Evolutionary conservation across 2,888 invertebrate species (phyloP).

Genomic region (Tribolium freemani): DNA sequence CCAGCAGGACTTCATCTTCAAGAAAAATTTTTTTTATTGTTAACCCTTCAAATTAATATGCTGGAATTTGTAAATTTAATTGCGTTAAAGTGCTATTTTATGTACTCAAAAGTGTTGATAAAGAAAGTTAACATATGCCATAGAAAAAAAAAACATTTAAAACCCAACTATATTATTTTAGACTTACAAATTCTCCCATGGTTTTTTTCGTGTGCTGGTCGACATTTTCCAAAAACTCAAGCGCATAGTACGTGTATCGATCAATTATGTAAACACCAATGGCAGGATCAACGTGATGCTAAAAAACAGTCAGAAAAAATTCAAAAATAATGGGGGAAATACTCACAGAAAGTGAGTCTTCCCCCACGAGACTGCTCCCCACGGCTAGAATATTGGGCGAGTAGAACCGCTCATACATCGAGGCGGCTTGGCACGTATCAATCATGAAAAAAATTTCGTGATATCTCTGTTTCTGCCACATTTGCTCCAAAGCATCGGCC

Average conservation of each 20-base stretch:
- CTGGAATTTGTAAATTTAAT: too few relatives aligned
- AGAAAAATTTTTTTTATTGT: too few relatives aligned
- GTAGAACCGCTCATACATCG: conserved; percentile 97
- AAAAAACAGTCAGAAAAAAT: conserved; percentile 61
- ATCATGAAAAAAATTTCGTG: conserved; percentile 99
- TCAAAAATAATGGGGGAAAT: neutral
- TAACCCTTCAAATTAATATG: too few relatives aligned
- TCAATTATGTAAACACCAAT: conserved; percentile 99
- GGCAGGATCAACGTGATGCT: conserved; percentile 98
- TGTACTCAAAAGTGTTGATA: too few relatives aligned
- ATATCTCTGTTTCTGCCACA: conserved; percentile 98
- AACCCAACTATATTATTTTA: too few relatives aligned
- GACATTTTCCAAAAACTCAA: conserved; percentile 96
- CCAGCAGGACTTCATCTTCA: too few relatives aligned
- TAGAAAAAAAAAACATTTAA: conserved; percentile 7
- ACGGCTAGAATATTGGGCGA: conserved; percentile 98
- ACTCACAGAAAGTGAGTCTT: conserved; percentile 93
- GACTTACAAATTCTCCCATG: conserved; percentile 94
- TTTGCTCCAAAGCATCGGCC: conserved; percentile 98
- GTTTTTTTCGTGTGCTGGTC: conserved; percentile 88
- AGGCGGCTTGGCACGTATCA: conserved; percentile 99
- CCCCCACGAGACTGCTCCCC: conserved; percentile 97
- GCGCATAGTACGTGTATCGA: conserved; percentile 96
- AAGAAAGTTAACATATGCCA: too few relatives aligned
- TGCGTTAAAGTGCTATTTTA: too few relatives aligned